Evolutionary conservation across 2,797 vertebrate genomes (phyloP), one percentile per base, ranked within the genome.

Genomic region (Lepus oiostolus): DNA sequence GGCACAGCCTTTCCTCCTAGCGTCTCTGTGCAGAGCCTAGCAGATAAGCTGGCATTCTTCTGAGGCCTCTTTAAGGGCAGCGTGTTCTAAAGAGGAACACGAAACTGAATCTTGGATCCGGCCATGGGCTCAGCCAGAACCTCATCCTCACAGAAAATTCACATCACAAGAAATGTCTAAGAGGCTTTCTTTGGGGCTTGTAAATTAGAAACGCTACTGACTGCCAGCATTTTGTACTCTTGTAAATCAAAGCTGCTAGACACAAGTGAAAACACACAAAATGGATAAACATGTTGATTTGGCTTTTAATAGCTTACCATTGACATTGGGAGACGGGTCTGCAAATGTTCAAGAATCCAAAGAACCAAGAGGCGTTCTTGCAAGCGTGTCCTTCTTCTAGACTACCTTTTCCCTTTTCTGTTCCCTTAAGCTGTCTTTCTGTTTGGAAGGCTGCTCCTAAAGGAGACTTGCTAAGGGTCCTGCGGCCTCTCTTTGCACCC

Each of bases 201-300:
- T 89, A 74, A 88, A 83, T 12, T 5, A 88, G 0, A 50, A 83
- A 38, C 70, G 35, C 84, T 94, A 79, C 81, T 54, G 74, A 90
- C 26, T 28, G 68, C 82, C 21, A n/a, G 62, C 2, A 70, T 65
- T 0, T 82, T 90, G 1, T 21, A 54, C 74, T 94, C 77, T 67
- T 95, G 38, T 94, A 93, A 63, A 96, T 63, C 32, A 76, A 86
- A 86, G 88, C 87, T 85, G 30, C 79, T 70, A 91, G 79, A 63
- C 1, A 0, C 47, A 24, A 79, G 38, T 42, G 47, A n/a, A 94
- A 42, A 17, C 42, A 67, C 38, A 80, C 85, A 52, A 79, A 26
- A 63, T 93, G 19, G 22, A 28, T 19, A 63, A 90, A 95, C 60
- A 62, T 30, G 60, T n/a, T 30, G 74, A 75, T 80, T 54, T 96